Conservation (phyloP, 2,888 invertebrate species). For the Allacma fusca region DNA sequence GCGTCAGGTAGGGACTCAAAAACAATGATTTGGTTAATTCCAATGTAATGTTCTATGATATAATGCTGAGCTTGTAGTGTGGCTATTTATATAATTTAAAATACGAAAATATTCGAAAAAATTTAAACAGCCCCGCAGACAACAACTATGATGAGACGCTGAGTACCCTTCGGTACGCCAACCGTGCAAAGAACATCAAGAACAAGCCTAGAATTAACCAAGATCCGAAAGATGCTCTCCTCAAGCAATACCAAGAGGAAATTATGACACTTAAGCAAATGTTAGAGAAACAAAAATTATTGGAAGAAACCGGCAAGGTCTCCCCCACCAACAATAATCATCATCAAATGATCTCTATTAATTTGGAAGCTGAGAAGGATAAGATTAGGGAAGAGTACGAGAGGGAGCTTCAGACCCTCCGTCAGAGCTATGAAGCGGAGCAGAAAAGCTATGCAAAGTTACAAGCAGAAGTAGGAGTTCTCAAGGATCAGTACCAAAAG, state of each 20-base stretch:
- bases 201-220: constrained; percentile 87
- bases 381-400: constrained; percentile 68
- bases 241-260: constrained; percentile 85
- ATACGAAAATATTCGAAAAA: not conserved
- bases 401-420: constrained; percentile 65
- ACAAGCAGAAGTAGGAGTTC: constrained; percentile 70
- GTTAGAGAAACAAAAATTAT: constrained; percentile 62
- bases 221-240: constrained; percentile 81
- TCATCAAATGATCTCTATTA: constrained; percentile 32
- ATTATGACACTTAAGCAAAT: constrained; percentile 75
- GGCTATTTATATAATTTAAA: too few relatives aligned
- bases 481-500: constrained; percentile 69
- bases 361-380: constrained; percentile 63
- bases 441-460: constrained; percentile 69
- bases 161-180: constrained; percentile 83
- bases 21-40: not conserved
- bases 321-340: not conserved
- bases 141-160: constrained; percentile 85
- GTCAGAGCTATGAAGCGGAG: constrained; percentile 70
- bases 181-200: constrained; percentile 84
- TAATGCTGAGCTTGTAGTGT: too few relatives aligned
- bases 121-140: constrained; percentile 73
- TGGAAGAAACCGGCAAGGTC: constrained; percentile 8
- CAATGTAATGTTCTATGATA: not conserved
- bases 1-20: constrained; percentile 67